Base-by-base conservation (phyloP, 1,140 invertebrate genomes). In the Reticulitermes speratus region DNA sequence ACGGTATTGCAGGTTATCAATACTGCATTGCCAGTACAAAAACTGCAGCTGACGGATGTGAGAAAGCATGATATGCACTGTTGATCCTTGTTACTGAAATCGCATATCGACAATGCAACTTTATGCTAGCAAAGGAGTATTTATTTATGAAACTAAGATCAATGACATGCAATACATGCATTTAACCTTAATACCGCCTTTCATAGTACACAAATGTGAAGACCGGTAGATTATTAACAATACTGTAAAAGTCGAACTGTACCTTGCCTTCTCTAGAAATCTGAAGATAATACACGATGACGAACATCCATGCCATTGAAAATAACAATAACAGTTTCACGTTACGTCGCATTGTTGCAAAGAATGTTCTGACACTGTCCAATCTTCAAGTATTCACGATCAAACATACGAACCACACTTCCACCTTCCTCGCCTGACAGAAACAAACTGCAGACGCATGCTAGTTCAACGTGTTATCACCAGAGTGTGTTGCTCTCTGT, bases 211-310 rank as follows among this genome's bases (percentile, higher is more conserved):
- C 84, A 84, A 52, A 21, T 65, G 55, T 84, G 48, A 55, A 30
- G 21, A 45, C 84, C 84, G 84, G 85, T 65, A n/a, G 19, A 6
- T n/a, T 44, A 86, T 16, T 14, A 86, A 69, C 6, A 65, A 45
- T 12, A 82, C 21, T 55, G 75, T 21, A 59, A 44, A 38, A 21
- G 12, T 30, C 11, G 65, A 55, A 86, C 85, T 83, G 82, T 81
- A 88, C 87, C 87, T 88, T 88, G 38, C 83, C 87, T 55, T 93
- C 92, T 87, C 90, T 89, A 14, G 92, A 91, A 59, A 91, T 90
- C 88, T 93, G 92, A 85, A 93, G 91, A 89, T 93, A 93, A 90
- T 93, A 93, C 89, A 93, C 91, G 90, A 93, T 92, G 88, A 90
- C 92, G 88, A 92, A 93, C 92, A 93, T 93, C 92, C 92, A 93